Conservation (phyloP, 2,113 vertebrate genomes). For the Aplodontia rufa region DNA sequence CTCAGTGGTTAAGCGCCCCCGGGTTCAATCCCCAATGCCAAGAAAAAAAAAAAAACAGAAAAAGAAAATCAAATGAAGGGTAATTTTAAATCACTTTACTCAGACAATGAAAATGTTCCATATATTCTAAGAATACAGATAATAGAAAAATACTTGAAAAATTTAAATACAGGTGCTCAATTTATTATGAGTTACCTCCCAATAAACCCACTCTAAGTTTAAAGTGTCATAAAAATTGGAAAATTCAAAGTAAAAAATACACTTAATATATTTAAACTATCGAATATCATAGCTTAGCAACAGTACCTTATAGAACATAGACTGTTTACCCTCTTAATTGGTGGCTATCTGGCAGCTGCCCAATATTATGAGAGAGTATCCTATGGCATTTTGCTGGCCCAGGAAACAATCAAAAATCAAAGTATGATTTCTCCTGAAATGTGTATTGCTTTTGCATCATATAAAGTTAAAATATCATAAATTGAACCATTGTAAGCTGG, state of each 20-base stretch:
- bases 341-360: background rate
- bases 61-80: background rate
- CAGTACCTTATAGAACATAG: background rate
- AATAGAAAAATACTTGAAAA: background rate
- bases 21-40: no score
- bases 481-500: background rate
- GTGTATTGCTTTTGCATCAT: background rate
- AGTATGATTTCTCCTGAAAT: background rate
- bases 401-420: background rate
- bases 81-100: slow-evolving; percentile 16
- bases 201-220: background rate
- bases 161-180: slow-evolving; percentile 2
- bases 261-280: background rate
- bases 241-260: background rate
- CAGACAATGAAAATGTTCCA: slow-evolving; percentile 5
- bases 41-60: no score
- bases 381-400: background rate
- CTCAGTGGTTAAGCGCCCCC: no score
- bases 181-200: background rate
- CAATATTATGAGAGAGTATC: background rate
- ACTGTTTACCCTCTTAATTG: background rate
- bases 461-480: background rate
- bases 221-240: no score
- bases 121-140: background rate
- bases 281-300: background rate